Evolutionary conservation across 1,140 invertebrate genomes (phyloP), one percentile per base, ranked within the genome.

Genomic region (Branchinecta lynchi): DNA sequence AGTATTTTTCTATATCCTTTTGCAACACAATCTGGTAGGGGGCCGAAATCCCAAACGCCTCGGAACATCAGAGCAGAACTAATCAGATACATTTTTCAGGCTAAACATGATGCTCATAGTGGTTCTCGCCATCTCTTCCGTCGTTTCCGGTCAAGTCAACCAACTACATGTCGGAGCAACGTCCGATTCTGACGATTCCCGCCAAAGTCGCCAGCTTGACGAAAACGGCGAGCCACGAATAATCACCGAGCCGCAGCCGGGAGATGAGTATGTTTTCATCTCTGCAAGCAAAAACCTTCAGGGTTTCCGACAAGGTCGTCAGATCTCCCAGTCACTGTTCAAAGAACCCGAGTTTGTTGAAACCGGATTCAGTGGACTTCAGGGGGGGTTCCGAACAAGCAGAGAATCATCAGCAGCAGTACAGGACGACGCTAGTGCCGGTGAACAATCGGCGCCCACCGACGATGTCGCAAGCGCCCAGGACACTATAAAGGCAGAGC

Each of bases 231-330:
- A 71, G 43, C 71, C 68, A 15, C 20, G 66, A 7, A 69, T 71
- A 32, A 71, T 71, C n/a, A 69, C 71, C 17, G 71, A 45, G 44
- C 60, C 71, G 7, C 71, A 43, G 10, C 71, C 71, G 7, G 71
- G 71, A 20, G 67, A 71, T 20, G 71, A 71, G 46, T 69, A 66
- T 45, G 71, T 71, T n/a, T 46, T 69, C 65, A 65, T 71, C 32
- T 71, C 68, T 15, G 32, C 65, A 8, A 66, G 51, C 12, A 60
- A 60, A 15, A 60, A 60, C 17, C 51, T 15, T 12, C 12, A 60
- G 17, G 12, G 51, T 15, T 12, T 12, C 51, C 51, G 51, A 60
- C 17, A 60, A 60, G 17, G 17, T 15, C 51, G 17, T 60, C 51
- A 60, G 12, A 12, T 3, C 12, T 60, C 51, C 12, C 12, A 15